Percentiles rank a stretch among this genome's conserved stretches.
phyloP scores from a whole-genome alignment of 2,113 vertebrate species.

The Proteles cristata region DNA sequence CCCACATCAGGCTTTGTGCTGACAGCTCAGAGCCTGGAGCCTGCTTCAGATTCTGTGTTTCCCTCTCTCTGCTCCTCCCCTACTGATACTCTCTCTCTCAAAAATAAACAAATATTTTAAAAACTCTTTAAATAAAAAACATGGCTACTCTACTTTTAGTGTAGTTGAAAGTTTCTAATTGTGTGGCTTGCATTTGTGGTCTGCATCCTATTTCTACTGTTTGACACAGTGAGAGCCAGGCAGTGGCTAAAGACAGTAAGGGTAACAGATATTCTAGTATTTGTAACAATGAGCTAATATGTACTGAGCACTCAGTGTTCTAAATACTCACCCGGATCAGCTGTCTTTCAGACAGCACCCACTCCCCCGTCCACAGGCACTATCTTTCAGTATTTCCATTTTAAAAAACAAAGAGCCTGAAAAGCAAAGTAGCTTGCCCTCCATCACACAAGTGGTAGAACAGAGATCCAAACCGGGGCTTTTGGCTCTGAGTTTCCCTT shows the following conservation, averaged over 20 bases:
- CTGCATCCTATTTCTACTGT: rapidly evolving
- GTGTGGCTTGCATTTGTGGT: neutral
- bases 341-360: neutral
- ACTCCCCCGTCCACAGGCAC: too few species aligned
- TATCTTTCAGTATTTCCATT: neutral
- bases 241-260: neutral
- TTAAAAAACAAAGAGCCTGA: neutral
- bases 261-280: neutral
- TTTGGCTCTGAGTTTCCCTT: neutral
- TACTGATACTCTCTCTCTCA: too few species aligned
- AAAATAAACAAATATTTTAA: too few species aligned
- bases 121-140: too few species aligned
- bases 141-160: neutral
- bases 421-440: neutral
- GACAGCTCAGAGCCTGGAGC: too few species aligned
- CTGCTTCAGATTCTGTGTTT: too few species aligned
- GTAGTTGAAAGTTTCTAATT: neutral
- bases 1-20: too few species aligned
- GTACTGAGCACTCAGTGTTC: neutral
- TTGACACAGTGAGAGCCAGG: neutral
- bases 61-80: too few species aligned
- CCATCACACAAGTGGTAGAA: neutral
- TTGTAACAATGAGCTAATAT: neutral
- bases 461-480: neutral
- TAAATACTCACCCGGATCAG: too few species aligned